Evolutionary conservation across 2,113 vertebrate species (phyloP), one percentile per base, ranked within the genome.

Genomic region (Petromus typicus): DNA sequence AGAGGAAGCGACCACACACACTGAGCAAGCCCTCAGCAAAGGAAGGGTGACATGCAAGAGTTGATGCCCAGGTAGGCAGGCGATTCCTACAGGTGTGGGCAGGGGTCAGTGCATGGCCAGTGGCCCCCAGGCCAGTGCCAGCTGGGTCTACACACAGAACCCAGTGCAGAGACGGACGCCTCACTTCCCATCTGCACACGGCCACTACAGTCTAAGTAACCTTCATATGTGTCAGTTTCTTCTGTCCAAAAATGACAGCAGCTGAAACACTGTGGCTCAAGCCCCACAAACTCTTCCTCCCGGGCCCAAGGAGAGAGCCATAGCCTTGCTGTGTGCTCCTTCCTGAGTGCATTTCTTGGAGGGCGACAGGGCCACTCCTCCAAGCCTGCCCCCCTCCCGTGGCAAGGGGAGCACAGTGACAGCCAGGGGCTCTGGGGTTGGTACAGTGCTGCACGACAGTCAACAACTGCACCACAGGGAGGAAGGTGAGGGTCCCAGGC

Each of bases 91-190:
- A 43, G 71, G 23, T 13, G 5, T 4, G 13, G 10, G 16, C 13
- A 30, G 43, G 6, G 43, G 0, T 56, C 43, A 7, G 61, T 1
- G 0, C 32, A 1, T 22, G 16, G 32, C 48, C 37, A 5, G 3
- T 0, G 2, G 45, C 84, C 20, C n/a, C 3, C n/a, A 40, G 37
- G 34, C 5, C 27, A 61, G 59, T 0, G 2, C 7, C 7, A 17
- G 17, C 32, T 23, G 25, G 3, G 27, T 37, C 51, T 73, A 27
- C 30, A 0, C 16, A 0, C 9, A 23, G 34, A 67, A 16, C 23
- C 14, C 6, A 27, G 17, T 5, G 4, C 3, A 2, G 8, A 69
- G 32, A 25, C 30, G 40, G 51, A 18, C 6, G 37, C 5, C n/a
- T 32, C n/a, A 32, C 45, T 4, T 78, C 4, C 40, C 2, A n/a